phyloP scores from a whole-genome alignment of 2,797 vertebrate species.

The Capromys pilorides region DNA sequence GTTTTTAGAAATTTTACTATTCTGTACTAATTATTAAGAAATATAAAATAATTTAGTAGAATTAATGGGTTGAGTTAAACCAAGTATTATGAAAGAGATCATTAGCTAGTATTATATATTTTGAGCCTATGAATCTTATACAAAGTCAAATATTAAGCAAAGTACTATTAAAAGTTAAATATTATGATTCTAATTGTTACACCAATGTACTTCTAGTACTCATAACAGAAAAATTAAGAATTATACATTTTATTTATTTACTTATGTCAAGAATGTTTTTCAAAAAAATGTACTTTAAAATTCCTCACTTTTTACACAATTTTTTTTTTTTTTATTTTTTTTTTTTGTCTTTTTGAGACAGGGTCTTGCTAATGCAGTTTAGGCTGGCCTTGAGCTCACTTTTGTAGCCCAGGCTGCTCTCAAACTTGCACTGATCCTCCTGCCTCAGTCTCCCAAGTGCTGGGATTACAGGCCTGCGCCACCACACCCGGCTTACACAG shows the following conservation, averaged over 20 bases:
- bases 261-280: not conserved
- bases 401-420: too few relatives aligned
- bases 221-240: not conserved
- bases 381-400: too few relatives aligned
- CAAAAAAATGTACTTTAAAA: not conserved
- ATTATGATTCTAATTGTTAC: constrained; percentile 1
- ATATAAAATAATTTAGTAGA: constrained; percentile 12
- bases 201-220: not conserved
- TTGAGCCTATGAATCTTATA: not conserved
- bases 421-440: too few relatives aligned
- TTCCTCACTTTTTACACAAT: not conserved
- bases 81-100: not conserved
- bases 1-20: constrained; percentile 26
- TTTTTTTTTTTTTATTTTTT: too few relatives aligned
- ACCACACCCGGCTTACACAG: too few relatives aligned
- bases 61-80: not conserved
- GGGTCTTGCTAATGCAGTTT: too few relatives aligned
- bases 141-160: constrained; percentile 53
- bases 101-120: not conserved
- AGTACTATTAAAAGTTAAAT: constrained; percentile 15
- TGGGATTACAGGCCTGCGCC: too few relatives aligned
- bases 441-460: too few relatives aligned
- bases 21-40: not conserved
- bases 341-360: too few relatives aligned
- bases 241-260: constrained; percentile 7